phyloP scores from a whole-genome alignment of 2,113 vertebrate species.

The Motacilla tschutschensis region DNA sequence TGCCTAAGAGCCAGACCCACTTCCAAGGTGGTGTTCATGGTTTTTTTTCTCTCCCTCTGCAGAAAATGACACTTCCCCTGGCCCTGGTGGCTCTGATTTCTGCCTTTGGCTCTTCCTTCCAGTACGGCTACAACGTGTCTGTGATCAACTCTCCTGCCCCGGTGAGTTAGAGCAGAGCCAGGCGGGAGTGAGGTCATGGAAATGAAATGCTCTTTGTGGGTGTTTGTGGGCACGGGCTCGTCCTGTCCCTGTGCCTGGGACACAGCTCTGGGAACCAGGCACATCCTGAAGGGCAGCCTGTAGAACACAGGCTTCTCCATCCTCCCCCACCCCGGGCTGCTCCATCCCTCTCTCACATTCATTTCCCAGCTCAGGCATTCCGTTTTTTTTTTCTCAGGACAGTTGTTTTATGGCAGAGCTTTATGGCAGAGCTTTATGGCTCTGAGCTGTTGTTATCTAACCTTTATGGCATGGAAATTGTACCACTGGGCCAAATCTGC shows the following conservation, averaged over 20 bases:
- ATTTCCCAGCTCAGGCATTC: neutral
- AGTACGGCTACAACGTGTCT: conserved; percentile 94
- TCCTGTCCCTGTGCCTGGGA: neutral
- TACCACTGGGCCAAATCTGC: fast-evolving
- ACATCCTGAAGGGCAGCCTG: fast-evolving
- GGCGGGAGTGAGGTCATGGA: fast-evolving
- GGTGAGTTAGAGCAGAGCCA: conserved; percentile 51
- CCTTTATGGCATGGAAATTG: fast-evolving
- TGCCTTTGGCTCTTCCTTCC: conserved; percentile 93
- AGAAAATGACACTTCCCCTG: conserved; percentile 81
- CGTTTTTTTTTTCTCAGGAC: neutral
- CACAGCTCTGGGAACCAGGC: neutral
- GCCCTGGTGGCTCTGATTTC: conserved; percentile 76
- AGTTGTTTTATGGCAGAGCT: neutral
- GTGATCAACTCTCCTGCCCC: conserved; percentile 85
- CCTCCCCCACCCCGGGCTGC: neutral
- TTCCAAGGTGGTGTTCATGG: neutral
- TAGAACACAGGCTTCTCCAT: neutral
- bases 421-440: neutral
- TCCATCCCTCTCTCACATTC: neutral
- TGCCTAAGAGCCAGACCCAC: neutral
- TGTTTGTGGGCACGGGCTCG: neutral
- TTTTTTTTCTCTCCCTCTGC: neutral
- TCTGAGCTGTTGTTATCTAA: neutral
- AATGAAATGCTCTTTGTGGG: fast-evolving